These are phyloP conservation scores for Chionis minor DNA, from an alignment of 2,113 vertebrate species.

Conservation along the genomic window DNA sequence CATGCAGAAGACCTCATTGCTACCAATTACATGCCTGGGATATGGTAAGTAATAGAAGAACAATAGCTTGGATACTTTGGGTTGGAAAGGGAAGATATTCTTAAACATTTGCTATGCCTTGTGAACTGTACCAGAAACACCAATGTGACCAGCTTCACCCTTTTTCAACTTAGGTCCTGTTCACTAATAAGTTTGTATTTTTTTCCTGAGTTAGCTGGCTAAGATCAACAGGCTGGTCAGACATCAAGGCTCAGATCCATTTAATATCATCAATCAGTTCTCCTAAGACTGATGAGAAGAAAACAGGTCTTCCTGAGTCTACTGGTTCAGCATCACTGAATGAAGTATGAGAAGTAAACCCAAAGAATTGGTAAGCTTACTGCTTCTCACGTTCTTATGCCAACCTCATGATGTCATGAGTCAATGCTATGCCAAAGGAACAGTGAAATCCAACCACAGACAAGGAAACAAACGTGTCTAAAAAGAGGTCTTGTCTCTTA, in stretches of 20 bases:
- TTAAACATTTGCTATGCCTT: neutral
- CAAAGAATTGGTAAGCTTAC: neutral
- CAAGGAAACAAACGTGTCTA: neutral
- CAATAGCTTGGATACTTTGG: neutral
- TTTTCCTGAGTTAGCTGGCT: neutral
- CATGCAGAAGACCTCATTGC: neutral
- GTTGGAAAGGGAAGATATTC: neutral
- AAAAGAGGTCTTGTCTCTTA: neutral
- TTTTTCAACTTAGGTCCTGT: neutral
- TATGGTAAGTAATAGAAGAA: neutral
- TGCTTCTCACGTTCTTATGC: neutral
- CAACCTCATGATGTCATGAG: neutral
- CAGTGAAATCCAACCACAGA: neutral
- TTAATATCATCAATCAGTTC: neutral
- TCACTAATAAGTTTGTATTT: neutral
- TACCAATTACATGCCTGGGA: neutral
- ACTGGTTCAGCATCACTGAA: neutral
- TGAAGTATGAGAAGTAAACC: neutral
- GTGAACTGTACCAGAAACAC: neutral
- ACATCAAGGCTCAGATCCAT: neutral
- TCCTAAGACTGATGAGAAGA: neutral
- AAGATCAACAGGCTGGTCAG: neutral
- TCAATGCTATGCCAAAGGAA: neutral
- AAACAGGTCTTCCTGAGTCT: neutral
- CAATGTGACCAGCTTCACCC: neutral